Base-by-base conservation (phyloP, 2,797 vertebrate genomes). In the Rhynchonycteris naso region DNA sequence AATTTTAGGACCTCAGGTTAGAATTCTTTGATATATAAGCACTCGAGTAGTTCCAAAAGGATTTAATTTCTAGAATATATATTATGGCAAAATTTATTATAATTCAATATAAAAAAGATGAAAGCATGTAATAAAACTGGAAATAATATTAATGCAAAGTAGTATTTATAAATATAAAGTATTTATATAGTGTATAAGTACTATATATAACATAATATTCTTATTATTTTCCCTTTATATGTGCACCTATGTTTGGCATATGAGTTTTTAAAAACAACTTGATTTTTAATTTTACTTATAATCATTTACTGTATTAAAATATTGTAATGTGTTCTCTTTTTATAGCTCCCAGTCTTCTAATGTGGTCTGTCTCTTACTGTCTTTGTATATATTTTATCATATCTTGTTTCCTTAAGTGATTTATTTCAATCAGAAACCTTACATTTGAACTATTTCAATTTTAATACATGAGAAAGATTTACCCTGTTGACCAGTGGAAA, bases 391-490 rank as follows among this genome's bases (percentile, higher is more conserved):
- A 54, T 26, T 54, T 75, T 50, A 38, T 76, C 78, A 80, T 58
- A 65, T 24, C 84, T 93, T 52, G 59, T 63, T 92, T 95, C 91
- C 63, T 75, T 52, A 92, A 79, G 30, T 75, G 26, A 74, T 47
- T 61, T 85, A 80, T 30, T 79, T 79, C 47, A 65, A 1, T 84
- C 8, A 68, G 88, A 69, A 69, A n/a, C 35, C 9, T 75, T 58
- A 82, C 30, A 10, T 69, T 59, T 88, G 38, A 88, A 7, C 54
- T 54, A 54, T 65, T 66, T 82, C 22, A 43, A 0, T 88, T 24
- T 43, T 61, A 61, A 22, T 12, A 80, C 28, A 22, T 43, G 30
- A 80, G 52, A 35, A 88, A 30, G 80, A 66, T 61, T 92, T 76
- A 65, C 33, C 61, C 74, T 82, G 18, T 78, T 94, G 66, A 6